phyloP scores from a whole-genome alignment of 2,113 vertebrate species.

The Lamprologus callipterus region DNA sequence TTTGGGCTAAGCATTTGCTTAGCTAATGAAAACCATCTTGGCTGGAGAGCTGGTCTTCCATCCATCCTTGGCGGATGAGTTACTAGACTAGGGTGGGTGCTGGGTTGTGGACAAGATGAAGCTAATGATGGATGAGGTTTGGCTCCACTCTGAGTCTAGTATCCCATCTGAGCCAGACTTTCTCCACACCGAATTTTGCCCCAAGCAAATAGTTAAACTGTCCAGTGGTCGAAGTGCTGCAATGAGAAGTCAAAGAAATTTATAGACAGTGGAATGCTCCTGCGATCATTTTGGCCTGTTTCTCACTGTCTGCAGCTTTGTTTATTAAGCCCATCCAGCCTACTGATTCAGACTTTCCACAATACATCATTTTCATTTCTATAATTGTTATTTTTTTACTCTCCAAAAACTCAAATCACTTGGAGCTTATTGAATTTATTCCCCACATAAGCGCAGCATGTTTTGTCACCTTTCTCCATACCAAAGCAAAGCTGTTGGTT shows the following conservation, averaged over 20 bases:
- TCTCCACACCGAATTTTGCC: slow-evolving; percentile 21
- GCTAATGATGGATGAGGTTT: slow-evolving; percentile 59
- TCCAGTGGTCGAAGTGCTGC: slow-evolving; percentile 2
- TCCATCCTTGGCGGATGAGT: slow-evolving; percentile 37
- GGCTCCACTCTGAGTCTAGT: slow-evolving; percentile 34
- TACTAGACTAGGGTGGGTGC: slow-evolving; percentile 34
- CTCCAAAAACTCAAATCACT: background rate
- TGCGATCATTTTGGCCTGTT: slow-evolving; percentile 19
- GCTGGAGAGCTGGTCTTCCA: slow-evolving; percentile 25
- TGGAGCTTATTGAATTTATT: slow-evolving; percentile 10
- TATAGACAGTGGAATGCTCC: slow-evolving; percentile 24
- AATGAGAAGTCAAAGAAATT: slow-evolving; percentile 20
- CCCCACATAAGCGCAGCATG: background rate
- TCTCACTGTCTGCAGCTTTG: slow-evolving; percentile 23
- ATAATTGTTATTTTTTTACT: background rate
- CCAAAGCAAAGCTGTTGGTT: slow-evolving; percentile 5
- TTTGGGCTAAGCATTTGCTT: slow-evolving; percentile 19
- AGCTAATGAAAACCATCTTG: slow-evolving; percentile 61
- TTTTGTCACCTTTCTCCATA: background rate
- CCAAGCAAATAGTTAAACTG: slow-evolving; percentile 28
- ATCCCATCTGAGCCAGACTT: slow-evolving; percentile 38
- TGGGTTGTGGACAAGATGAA: slow-evolving; percentile 38
- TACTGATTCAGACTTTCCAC: slow-evolving; percentile 45
- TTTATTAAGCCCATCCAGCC: slow-evolving; percentile 42
- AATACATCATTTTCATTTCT: slow-evolving; percentile 37